Conservation (phyloP, 2,888 invertebrate species). For the Limnephilus lunatus region DNA sequence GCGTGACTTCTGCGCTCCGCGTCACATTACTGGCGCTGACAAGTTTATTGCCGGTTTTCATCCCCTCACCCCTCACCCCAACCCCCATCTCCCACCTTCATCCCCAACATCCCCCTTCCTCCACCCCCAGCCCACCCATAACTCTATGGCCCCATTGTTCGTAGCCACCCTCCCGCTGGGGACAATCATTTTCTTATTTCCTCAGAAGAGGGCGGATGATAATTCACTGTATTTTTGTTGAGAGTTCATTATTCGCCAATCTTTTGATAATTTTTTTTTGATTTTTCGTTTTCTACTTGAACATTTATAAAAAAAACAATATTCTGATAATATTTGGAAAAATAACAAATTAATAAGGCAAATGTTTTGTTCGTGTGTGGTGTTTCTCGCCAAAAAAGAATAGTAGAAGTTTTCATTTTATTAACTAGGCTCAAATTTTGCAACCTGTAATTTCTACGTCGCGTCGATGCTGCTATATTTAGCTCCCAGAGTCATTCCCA, state of each 20-base stretch:
- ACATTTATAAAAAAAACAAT: not conserved
- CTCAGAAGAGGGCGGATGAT: slow-evolving; percentile 4
- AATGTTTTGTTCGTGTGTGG: no score
- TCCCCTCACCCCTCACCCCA: slow-evolving; percentile 8
- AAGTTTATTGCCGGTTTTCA: slow-evolving; percentile 66
- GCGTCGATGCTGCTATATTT: no score
- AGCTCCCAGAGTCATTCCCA: no score
- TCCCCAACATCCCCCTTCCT: not conserved
- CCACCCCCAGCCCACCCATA: not conserved
- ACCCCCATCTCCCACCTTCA: not conserved
- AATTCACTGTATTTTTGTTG: not conserved
- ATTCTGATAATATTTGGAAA: no score
- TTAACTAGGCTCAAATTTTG: no score
- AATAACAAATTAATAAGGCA: no score
- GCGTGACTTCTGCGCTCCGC: slow-evolving; percentile 45
- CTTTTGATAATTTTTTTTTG: not conserved
- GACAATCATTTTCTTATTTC: slow-evolving; percentile 44
- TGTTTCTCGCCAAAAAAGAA: no score
- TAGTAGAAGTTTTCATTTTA: no score
- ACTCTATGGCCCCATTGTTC: not conserved
- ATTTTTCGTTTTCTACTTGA: not conserved
- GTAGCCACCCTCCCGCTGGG: slow-evolving; percentile 15
- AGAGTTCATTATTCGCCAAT: not conserved
- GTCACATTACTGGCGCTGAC: slow-evolving; percentile 62
- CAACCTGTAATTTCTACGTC: no score